phyloP scores from a whole-genome alignment of 2,113 vertebrate genomes.

The Gasterosteus nipponicus region DNA sequence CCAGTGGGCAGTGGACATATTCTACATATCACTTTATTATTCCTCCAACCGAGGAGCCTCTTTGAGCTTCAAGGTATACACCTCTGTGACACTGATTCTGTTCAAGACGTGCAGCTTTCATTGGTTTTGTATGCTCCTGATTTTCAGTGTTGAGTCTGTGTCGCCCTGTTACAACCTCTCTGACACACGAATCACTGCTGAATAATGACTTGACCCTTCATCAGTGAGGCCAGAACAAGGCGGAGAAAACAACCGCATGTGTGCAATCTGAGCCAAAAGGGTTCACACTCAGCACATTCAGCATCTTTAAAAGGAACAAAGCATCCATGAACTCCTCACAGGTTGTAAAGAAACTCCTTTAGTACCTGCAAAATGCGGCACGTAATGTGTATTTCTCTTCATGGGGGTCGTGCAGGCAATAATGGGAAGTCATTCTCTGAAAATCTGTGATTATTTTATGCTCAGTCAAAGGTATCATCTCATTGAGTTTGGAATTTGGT shows the following conservation, averaged over 20 bases:
- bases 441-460: neutral
- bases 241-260: slow-evolving; percentile 25
- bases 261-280: slow-evolving; percentile 8
- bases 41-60: neutral
- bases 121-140: slow-evolving; percentile 8
- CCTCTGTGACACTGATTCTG: slow-evolving; percentile 7
- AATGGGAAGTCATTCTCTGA: slow-evolving; percentile 4
- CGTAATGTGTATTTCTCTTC: neutral
- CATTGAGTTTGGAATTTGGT: neutral
- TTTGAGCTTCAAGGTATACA: neutral
- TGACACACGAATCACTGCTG: slow-evolving; percentile 35
- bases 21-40: neutral
- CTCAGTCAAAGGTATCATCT: neutral
- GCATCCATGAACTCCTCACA: slow-evolving; percentile 42
- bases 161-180: slow-evolving; percentile 10
- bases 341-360: slow-evolving; percentile 42
- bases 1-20: neutral
- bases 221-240: slow-evolving; percentile 30
- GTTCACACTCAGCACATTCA: slow-evolving; percentile 6
- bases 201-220: slow-evolving; percentile 35
- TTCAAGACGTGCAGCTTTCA: neutral
- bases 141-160: slow-evolving; percentile 5
- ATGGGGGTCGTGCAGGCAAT: neutral
- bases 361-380: slow-evolving; percentile 23
- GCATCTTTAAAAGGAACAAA: slow-evolving; percentile 47